These are phyloP conservation scores for Tonatia bakeri DNA, from an alignment of 2,113 vertebrate genomes.

Conservation along the genomic window DNA sequence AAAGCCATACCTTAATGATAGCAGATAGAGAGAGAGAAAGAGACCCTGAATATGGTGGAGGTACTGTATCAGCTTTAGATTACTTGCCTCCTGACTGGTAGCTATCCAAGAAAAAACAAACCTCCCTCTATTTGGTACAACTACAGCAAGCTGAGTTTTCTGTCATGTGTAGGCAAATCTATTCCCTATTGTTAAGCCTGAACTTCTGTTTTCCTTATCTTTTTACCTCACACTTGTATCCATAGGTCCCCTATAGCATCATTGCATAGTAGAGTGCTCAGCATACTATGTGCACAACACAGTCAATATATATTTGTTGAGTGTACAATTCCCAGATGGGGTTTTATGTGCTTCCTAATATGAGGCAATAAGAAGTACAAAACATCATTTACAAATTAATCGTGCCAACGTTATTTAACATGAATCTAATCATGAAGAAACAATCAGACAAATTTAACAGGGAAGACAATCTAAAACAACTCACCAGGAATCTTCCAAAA, in stretches of 20 bases:
- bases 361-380: neutral
- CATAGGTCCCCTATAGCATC: neutral
- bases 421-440: neutral
- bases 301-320: neutral
- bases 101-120: neutral
- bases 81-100: neutral
- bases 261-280: neutral
- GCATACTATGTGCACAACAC: fast-evolving
- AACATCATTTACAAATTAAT: neutral
- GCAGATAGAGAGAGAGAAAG: neutral
- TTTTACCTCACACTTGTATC: neutral
- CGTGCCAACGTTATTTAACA: neutral
- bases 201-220: neutral
- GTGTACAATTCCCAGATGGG: neutral
- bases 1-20: neutral
- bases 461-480: neutral
- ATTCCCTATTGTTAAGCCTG: neutral
- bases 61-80: neutral
- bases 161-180: neutral
- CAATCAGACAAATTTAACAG: neutral
- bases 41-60: neutral
- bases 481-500: neutral
- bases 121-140: neutral
- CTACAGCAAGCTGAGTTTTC: neutral
- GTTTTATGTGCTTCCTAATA: neutral